Base-by-base conservation (phyloP, 1,140 invertebrate genomes). In the Xylocopa sonorina region DNA sequence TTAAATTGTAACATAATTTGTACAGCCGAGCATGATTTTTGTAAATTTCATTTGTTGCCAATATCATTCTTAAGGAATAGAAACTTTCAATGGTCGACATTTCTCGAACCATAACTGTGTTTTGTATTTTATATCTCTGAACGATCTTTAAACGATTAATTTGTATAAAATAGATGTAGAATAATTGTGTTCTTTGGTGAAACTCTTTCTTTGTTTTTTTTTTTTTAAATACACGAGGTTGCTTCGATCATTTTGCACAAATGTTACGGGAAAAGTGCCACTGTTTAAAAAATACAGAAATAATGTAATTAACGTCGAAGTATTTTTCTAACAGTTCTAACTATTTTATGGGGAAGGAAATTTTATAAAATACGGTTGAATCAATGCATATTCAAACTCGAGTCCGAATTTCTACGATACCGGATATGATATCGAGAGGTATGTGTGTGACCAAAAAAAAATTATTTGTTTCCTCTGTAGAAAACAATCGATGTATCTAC, bases 241-340 rank as follows among this genome's bases (percentile, higher is more conserved):
- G n/a, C 9, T 27, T 41, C 16, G 16, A 46, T 66, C 41, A 29
- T 16, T 34, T 51, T 14, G 32, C 66, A 34, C 66, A 68, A 34
- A n/a, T 10, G 18, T 63, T 10, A 41, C 6, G 3, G 10, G 29
- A n/a, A 6, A 62, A n/a, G 57, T 62, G n/a, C n/a, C 12, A 41
- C 24, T 27, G 10, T 29, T 64, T 18, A 6, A 18, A 18, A 18
- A 27, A 27, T 14, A 29, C 21, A 46, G 18, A 29, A 48, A 29
- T 27, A 66, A 66, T 29, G 24, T 62, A 64, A 64, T 64, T 51
- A 14, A 41, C n/a, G 41, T 27, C 10, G 3, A 38, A 63, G 32
- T 74, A 74, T 74, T 74, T 74, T 74, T 74, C 43, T 74, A 74
- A 48, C n/a, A 3, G 46, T 63, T 51, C 34, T n/a, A n/a, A 29